A percentile compares a stretch with the other conserved stretches of the same genome.
Conservation (phyloP, 2,888 invertebrate genomes). For the Phyto melanocephala region DNA sequence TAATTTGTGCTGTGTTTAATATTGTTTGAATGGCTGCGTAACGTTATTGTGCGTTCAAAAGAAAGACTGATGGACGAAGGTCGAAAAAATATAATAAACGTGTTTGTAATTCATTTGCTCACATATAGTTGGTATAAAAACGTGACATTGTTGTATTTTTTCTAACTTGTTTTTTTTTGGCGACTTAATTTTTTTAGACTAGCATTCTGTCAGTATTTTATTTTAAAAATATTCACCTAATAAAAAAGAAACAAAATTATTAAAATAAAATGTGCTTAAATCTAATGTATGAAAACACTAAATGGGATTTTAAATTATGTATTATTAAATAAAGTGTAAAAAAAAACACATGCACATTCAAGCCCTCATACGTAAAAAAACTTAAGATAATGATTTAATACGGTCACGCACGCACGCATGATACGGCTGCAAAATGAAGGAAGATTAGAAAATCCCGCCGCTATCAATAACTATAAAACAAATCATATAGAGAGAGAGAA, state of each 20-base stretch:
- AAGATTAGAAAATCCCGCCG: constrained; percentile 48
- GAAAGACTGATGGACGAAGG: background rate
- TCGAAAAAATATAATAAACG: background rate
- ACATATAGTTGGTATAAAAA: constrained; percentile 53
- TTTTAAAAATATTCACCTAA: background rate
- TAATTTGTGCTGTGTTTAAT: no score
- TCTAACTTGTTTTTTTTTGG: background rate
- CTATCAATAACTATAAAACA: no score
- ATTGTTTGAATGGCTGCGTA: no score
- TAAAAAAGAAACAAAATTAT: background rate
- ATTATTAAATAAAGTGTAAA: constrained; percentile 34
- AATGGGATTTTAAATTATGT: constrained; percentile 51
- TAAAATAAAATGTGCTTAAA: background rate
- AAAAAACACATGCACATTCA: background rate
- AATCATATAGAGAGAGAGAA: no score
- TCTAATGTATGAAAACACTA: constrained; percentile 6
- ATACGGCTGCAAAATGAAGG: constrained; percentile 46
- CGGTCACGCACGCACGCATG: constrained; percentile 48
- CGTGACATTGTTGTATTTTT: constrained; percentile 56
- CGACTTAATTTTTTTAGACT: background rate
- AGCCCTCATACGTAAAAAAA: background rate
- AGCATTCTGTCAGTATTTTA: constrained; percentile 14
- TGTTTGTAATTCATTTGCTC: constrained; percentile 61
- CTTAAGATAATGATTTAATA: constrained; percentile 54
- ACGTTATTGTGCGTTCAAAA: background rate